A percentile compares a stretch with the other conserved stretches of the same genome.
phyloP scores from a whole-genome alignment of 2,113 vertebrate genomes.

The Lasiurus cinereus region DNA sequence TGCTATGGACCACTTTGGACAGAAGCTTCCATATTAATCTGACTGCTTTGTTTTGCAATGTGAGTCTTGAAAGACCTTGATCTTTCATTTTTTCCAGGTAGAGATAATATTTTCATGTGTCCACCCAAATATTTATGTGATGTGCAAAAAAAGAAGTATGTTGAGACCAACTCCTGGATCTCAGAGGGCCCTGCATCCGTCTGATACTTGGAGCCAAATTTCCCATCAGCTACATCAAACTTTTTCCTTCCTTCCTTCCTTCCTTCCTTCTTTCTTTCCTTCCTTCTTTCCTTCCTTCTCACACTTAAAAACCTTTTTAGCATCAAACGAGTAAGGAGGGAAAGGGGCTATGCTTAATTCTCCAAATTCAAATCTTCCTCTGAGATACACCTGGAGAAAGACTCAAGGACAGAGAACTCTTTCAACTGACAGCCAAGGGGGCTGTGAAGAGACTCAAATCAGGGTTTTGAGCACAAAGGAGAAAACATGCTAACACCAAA shows the following conservation, averaged over 20 bases:
- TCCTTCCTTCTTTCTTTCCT: too few species aligned
- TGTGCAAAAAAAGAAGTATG: not conserved
- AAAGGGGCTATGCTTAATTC: not conserved
- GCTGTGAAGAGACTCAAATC: not conserved
- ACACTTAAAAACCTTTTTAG: not conserved
- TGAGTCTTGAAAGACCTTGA: not conserved
- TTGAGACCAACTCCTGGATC: not conserved
- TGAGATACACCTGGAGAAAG: not conserved
- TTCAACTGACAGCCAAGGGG: not conserved
- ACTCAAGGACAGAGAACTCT: constrained; percentile 25
- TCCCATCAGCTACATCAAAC: not conserved
- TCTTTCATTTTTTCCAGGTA: not conserved
- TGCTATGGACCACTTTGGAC: not conserved
- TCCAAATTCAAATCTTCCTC: constrained; percentile 21
- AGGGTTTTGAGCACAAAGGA: constrained; percentile 7
- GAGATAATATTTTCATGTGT: not conserved
- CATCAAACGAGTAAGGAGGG: not conserved
- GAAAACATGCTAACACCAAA: not conserved
- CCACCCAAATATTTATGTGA: not conserved
- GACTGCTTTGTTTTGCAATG: not conserved
- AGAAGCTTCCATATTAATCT: constrained; percentile 11
- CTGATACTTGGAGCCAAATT: not conserved
- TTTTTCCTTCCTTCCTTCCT: not conserved
- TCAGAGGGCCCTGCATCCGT: not conserved
- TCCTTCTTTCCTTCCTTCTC: too few species aligned